A percentile compares a stretch with the other conserved stretches of the same genome.
Conservation (phyloP, 2,797 vertebrate species). For the Cryptoblepharus egeriae region DNA sequence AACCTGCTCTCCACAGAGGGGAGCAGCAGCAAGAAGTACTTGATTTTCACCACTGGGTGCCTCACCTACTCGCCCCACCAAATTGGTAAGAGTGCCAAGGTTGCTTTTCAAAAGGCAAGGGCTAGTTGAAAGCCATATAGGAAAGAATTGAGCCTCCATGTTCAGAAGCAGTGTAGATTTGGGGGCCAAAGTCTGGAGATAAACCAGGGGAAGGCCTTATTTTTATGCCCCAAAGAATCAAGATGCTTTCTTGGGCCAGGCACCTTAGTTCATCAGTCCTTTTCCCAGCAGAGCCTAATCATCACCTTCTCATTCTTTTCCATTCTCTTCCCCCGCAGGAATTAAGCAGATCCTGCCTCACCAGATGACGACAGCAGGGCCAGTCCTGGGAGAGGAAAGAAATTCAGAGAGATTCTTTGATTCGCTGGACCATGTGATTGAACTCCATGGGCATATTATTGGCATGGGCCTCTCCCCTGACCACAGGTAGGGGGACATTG, state of each 20-base stretch:
- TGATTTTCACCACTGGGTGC: conserved; percentile 97
- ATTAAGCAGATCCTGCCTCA: conserved; percentile 95
- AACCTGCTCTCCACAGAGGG: conserved; percentile 72
- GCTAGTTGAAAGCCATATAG: no score
- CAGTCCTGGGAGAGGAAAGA: conserved; percentile 91
- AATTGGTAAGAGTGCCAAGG: conserved; percentile 83
- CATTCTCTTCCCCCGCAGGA: conserved; percentile 75
- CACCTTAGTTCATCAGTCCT: no score
- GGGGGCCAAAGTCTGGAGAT: no score
- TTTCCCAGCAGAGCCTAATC: rapidly evolving
- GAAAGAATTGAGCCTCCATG: background rate
- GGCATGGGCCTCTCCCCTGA: conserved; percentile 99
- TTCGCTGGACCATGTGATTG: conserved; percentile 93
- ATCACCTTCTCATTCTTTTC: background rate
- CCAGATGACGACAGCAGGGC: conserved; percentile 94
- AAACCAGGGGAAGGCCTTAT: background rate
- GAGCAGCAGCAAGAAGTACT: conserved; percentile 86
- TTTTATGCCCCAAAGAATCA: no score
- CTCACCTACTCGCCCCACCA: conserved; percentile 98
- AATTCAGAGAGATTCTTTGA: conserved; percentile 94
- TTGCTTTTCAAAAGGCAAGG: background rate
- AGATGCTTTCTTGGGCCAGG: no score
- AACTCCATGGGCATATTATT: conserved; percentile 95
- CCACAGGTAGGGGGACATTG: conserved; percentile 84
- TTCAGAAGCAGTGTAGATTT: background rate